These are phyloP conservation scores for Agapornis canus DNA, from an alignment of 2,797 vertebrate species.

Conservation along the genomic window DNA sequence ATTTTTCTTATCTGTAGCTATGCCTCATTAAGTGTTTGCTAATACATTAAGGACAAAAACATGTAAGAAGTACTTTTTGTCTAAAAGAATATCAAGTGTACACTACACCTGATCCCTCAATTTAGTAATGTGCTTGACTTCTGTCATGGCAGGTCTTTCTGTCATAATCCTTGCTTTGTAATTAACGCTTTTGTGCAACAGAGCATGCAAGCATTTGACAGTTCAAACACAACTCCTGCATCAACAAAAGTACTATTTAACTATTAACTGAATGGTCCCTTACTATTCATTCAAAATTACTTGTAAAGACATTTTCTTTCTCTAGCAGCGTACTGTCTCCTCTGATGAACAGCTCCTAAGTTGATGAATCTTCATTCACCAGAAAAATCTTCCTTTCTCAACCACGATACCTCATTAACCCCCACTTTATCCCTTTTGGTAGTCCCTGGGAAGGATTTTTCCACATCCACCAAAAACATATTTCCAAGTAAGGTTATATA, in stretches of 20 bases:
- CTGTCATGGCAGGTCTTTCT: neutral
- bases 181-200: neutral
- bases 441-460: neutral
- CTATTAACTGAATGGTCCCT: neutral
- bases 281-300: neutral
- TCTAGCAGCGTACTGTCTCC: neutral
- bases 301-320: neutral
- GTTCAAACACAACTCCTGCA: neutral
- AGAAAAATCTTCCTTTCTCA: neutral
- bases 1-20: conserved; percentile 17
- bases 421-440: rapidly evolving
- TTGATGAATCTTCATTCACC: neutral
- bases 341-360: neutral
- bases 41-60: neutral
- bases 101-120: neutral
- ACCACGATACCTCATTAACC: neutral
- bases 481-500: neutral
- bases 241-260: neutral
- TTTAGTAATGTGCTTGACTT: neutral
- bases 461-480: neutral
- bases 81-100: neutral
- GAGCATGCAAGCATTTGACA: neutral
- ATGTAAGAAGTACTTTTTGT: neutral
- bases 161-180: neutral
- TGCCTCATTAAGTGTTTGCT: neutral